Percentiles rank a stretch among this genome's conserved stretches.
Conservation (phyloP, 2,113 vertebrate genomes). For the Nerophis lumbriciformis region DNA sequence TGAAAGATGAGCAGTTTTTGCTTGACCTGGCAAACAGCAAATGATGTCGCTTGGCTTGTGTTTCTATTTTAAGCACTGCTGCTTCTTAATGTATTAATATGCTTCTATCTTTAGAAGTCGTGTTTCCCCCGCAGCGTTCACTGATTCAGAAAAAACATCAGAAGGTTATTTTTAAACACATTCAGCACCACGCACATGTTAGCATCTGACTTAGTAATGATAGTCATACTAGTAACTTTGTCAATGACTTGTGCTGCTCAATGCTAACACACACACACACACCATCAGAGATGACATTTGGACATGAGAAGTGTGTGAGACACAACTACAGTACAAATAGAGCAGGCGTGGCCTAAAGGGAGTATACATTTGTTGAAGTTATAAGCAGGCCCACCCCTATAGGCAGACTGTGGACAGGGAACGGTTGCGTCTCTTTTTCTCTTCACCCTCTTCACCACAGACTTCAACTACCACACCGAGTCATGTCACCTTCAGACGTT, state of each 20-base stretch:
- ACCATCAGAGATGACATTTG: no score
- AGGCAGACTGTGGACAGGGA: no score
- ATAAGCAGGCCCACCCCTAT: no score
- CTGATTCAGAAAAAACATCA: slow-evolving; percentile 38
- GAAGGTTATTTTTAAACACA: slow-evolving; percentile 23
- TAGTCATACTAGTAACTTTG: slow-evolving; percentile 4
- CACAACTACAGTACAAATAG: no score
- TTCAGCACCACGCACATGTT: neutral
- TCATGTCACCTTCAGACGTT: no score
- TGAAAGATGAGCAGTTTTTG: slow-evolving; percentile 60
- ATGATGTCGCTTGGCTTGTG: slow-evolving; percentile 35
- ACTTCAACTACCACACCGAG: no score
- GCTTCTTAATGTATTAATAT: slow-evolving; percentile 14
- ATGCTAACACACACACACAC: no score
- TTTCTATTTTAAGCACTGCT: slow-evolving; percentile 46
- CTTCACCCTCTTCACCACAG: no score
- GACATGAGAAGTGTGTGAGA: no score
- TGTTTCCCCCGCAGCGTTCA: slow-evolving; percentile 35
- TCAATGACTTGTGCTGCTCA: slow-evolving; percentile 33
- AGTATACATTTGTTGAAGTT: no score
- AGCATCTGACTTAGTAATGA: slow-evolving; percentile 10
- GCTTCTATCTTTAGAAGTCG: slow-evolving; percentile 49
- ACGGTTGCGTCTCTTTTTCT: no score
- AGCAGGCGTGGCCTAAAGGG: no score
- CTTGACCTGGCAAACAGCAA: slow-evolving; percentile 45